Evolutionary conservation across 2,888 invertebrate genomes (phyloP).

Genomic region (Harpalus rubripes): DNA sequence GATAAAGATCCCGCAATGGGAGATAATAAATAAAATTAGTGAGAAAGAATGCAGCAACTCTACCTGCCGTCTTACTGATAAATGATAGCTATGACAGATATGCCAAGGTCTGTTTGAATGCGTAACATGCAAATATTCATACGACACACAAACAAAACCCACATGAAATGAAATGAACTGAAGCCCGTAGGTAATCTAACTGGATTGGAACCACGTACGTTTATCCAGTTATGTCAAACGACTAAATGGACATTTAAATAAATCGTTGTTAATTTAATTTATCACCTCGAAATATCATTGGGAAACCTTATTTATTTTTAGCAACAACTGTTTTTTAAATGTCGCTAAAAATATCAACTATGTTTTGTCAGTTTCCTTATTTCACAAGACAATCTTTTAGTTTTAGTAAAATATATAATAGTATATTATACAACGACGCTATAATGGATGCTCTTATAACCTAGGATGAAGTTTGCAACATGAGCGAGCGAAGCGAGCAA

Average conservation of each 20-base stretch:
- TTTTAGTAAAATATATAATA: too few species aligned
- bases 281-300: neutral
- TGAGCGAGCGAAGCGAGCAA: too few species aligned
- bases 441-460: too few species aligned
- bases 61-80: slow-evolving; percentile 60
- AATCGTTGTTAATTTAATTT: slow-evolving; percentile 12
- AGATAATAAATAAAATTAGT: slow-evolving; percentile 1
- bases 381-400: too few species aligned
- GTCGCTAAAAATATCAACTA: slow-evolving; percentile 8
- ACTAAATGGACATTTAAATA: slow-evolving; percentile 39
- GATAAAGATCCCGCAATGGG: slow-evolving; percentile 9
- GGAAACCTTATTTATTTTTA: slow-evolving; percentile 1
- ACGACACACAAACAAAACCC: slow-evolving; percentile 42
- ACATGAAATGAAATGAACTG: slow-evolving; percentile 36
- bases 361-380: neutral
- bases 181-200: slow-evolving; percentile 34
- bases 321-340: slow-evolving; percentile 4
- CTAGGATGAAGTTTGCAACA: too few species aligned
- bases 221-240: slow-evolving; percentile 35
- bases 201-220: slow-evolving; percentile 13
- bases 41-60: slow-evolving; percentile 36
- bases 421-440: too few species aligned
- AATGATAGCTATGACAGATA: slow-evolving; percentile 58
- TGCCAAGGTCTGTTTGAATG: slow-evolving; percentile 61
- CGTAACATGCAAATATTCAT: slow-evolving; percentile 38